Conservation (phyloP, 1,140 invertebrate genomes). For the Lasaia peninsularis region DNA sequence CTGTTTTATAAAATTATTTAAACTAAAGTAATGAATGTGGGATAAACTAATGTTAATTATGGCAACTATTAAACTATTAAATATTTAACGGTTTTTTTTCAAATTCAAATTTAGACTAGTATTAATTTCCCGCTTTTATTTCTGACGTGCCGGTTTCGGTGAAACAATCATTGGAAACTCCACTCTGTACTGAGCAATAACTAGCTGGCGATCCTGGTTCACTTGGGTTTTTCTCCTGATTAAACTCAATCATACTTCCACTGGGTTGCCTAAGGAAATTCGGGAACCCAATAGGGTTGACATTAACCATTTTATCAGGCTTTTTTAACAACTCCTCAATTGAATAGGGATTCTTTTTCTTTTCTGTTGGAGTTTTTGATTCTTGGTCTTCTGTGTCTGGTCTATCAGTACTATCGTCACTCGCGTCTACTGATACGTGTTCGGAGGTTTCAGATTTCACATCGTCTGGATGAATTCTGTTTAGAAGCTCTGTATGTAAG, state of each 20-base stretch:
- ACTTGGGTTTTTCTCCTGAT: constrained; percentile 50
- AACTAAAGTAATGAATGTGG: not conserved
- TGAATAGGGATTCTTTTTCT: constrained; percentile 89
- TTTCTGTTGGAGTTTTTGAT: constrained; percentile 57
- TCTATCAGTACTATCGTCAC: constrained; percentile 80
- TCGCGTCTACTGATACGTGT: constrained; percentile 76
- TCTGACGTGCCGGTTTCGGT: constrained; percentile 53
- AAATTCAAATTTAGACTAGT: constrained; percentile 1
- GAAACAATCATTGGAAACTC: constrained; percentile 56
- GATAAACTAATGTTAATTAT: constrained; percentile 5
- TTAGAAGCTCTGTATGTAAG: constrained; percentile 53
- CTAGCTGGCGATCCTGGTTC: constrained; percentile 65
- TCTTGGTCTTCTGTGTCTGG: constrained; percentile 79
- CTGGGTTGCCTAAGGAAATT: constrained; percentile 67
- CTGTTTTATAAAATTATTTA: not conserved
- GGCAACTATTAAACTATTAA: constrained; percentile 4
- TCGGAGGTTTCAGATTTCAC: constrained; percentile 67
- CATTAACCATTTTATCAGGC: constrained; percentile 78
- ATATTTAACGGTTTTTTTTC: not conserved
- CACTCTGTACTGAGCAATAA: constrained; percentile 64
- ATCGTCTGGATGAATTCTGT: constrained; percentile 59
- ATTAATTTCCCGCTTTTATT: constrained; percentile 61
- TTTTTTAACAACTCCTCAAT: constrained; percentile 92
- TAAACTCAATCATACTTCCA: constrained; percentile 60
- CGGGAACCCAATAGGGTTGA: constrained; percentile 47